Base-by-base conservation (phyloP, 2,113 vertebrate genomes). In the Oreamnos americanus region DNA sequence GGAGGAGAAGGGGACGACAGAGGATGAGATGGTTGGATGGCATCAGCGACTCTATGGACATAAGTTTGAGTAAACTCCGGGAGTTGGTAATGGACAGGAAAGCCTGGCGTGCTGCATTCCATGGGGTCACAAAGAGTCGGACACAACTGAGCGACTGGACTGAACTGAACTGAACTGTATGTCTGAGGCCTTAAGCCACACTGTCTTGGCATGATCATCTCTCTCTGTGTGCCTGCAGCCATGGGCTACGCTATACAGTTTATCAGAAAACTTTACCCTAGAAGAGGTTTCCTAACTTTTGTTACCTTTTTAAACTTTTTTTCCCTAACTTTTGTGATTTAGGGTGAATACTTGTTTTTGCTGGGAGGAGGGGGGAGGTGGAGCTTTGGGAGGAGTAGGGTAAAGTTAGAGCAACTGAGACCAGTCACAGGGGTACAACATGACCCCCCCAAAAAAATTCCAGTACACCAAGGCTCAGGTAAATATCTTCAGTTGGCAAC, bases 241-340 rank as follows among this genome's bases (percentile, higher is more conserved):
- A 43, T 30, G 43, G 17, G 45, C 53, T 45, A 90, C 11, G 5
- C 51, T 64, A 8, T 60, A 67, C 5, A 49, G 7, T 79, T 92
- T 87, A 90, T 76, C 49, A 91, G 51, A 26, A 84, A 86, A 93
- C 11, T 87, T 95, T 78, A 91, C 60, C 71, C 82, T 36, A 87
- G 62, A 67, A 87, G 81, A 87, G 19, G 76, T 91, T 88, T 94
- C 64, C 47, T 79, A 83, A 79, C 51, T 83, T 83, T 55, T 55
- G 81, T 55, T 83, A 55, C 21, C 47, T 21, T 26, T 55, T 55
- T 25, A 55, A 83, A 55, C 21, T 36, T 26, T 83, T 83, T 39
- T 55, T 55, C 36, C 51, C 49, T 55, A 55, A 83, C 51, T 39
- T 83, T 55, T 83, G 21, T 87, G 45, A 74, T 92, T 90, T 74